Evolutionary conservation across 1,140 invertebrate species (phyloP).

Genomic region (Eumaeus atala): DNA sequence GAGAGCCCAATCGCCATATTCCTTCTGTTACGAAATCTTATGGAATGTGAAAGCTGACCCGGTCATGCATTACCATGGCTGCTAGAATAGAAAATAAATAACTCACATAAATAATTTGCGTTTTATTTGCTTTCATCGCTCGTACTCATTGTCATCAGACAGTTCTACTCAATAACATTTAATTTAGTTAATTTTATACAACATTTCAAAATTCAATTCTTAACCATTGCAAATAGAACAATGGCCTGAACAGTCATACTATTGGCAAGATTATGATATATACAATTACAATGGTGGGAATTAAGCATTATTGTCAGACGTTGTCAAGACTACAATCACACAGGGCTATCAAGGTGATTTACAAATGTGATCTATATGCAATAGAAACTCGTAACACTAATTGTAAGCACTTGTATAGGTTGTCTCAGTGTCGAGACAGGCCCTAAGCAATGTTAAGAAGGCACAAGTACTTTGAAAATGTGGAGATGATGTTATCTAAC

Average conservation of each 20-base stretch:
- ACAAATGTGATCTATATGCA: conserved; percentile 13
- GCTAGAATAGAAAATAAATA: neutral
- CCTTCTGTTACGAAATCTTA: too few species aligned
- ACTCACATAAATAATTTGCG: conserved; percentile 4
- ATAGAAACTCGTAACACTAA: conserved; percentile 3
- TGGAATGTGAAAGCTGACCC: too few species aligned
- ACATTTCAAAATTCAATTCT: conserved; percentile 43
- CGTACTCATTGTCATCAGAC: conserved; percentile 6
- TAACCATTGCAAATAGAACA: conserved; percentile 17
- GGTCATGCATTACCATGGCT: neutral
- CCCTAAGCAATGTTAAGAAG: conserved; percentile 26
- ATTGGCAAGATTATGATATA: conserved; percentile 35
- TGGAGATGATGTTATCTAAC: conserved; percentile 20
- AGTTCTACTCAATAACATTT: conserved; percentile 16
- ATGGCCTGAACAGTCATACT: conserved; percentile 16
- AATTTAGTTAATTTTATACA: conserved; percentile 39
- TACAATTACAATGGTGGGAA: conserved; percentile 31
- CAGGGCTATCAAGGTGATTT: neutral
- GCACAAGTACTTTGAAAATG: conserved; percentile 36
- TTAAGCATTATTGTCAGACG: conserved; percentile 38
- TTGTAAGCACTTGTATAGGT: neutral
- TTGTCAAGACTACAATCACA: conserved; percentile 17
- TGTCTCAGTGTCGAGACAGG: conserved; percentile 12
- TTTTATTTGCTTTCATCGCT: conserved; percentile 2
- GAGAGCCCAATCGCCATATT: too few species aligned